These are phyloP conservation scores for Apeltes quadracus DNA, from an alignment of 2,113 vertebrate species.

Conservation along the genomic window DNA sequence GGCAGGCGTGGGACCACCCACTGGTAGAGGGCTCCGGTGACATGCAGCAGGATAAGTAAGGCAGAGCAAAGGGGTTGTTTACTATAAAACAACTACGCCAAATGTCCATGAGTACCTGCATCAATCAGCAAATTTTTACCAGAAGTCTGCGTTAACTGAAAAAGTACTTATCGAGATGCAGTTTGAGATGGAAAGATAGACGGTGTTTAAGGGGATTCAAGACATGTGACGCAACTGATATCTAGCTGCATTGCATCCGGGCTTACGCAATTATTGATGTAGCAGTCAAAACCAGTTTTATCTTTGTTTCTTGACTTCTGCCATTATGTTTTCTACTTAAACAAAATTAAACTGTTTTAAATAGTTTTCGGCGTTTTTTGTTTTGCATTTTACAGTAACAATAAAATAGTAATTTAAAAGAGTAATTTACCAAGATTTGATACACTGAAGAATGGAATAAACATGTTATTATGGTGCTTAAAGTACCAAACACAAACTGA, in stretches of 20 bases:
- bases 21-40: constrained; percentile 41
- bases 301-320: not conserved
- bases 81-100: not conserved
- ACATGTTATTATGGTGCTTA: constrained; percentile 56
- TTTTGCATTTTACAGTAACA: constrained; percentile 9
- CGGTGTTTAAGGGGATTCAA: not conserved
- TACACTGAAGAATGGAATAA: constrained; percentile 47
- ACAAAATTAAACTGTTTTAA: not conserved
- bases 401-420: constrained; percentile 8
- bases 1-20: constrained; percentile 71
- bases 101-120: not conserved
- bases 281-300: not conserved
- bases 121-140: not conserved
- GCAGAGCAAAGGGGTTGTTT: too few relatives aligned
- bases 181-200: not conserved
- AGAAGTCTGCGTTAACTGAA: not conserved
- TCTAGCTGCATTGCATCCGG: not conserved
- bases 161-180: not conserved
- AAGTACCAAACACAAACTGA: constrained; percentile 41
- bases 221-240: not conserved
- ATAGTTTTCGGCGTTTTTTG: not conserved
- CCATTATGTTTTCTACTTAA: not conserved
- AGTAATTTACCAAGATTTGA: constrained; percentile 27
- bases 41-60: constrained; percentile 34
- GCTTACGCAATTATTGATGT: not conserved